These are phyloP conservation scores for Zaprionus inermis DNA, from an alignment of 1,140 invertebrate genomes.

Conservation along the genomic window DNA sequence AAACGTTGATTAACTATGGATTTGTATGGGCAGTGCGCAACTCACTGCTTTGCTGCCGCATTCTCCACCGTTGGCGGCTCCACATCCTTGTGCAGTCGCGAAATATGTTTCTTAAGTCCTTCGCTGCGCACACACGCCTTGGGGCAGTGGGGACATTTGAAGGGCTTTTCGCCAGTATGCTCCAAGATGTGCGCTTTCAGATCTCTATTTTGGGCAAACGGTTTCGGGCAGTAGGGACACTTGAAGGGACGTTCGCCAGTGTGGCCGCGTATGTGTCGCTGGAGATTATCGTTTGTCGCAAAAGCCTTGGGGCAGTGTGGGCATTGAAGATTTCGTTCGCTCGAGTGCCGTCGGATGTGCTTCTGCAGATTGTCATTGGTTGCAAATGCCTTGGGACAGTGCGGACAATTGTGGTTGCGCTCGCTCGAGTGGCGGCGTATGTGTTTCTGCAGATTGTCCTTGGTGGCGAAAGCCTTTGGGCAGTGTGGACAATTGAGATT, in stretches of 20 bases:
- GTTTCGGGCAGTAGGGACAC: constrained; percentile 39
- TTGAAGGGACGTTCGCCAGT: constrained; percentile 43
- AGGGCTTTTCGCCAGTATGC: constrained; percentile 42
- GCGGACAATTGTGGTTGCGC: constrained; percentile 30
- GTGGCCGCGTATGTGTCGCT: constrained; percentile 43
- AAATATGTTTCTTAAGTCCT: constrained; percentile 43
- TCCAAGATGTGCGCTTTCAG: constrained; percentile 47
- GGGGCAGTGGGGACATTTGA: constrained; percentile 41
- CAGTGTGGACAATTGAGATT: constrained; percentile 39
- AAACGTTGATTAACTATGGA: neutral
- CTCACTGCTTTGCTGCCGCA: constrained; percentile 22
- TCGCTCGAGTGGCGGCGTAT: constrained; percentile 39
- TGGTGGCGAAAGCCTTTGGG: constrained; percentile 42
- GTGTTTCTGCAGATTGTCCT: constrained; percentile 48
- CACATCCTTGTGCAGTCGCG: constrained; percentile 40
- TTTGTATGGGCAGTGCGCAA: neutral
- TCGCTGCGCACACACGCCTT: constrained; percentile 44
- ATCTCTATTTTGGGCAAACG: constrained; percentile 43
- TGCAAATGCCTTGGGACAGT: constrained; percentile 44
- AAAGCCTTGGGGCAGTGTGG: constrained; percentile 44
- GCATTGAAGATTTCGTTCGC: constrained; percentile 28
- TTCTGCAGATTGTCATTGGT: constrained; percentile 48
- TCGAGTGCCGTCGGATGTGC: constrained; percentile 41
- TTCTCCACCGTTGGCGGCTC: constrained; percentile 14
- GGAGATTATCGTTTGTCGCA: constrained; percentile 45